These are phyloP conservation scores for Chelonus insularis DNA, from an alignment of 1,140 invertebrate species.

Conservation along the genomic window DNA sequence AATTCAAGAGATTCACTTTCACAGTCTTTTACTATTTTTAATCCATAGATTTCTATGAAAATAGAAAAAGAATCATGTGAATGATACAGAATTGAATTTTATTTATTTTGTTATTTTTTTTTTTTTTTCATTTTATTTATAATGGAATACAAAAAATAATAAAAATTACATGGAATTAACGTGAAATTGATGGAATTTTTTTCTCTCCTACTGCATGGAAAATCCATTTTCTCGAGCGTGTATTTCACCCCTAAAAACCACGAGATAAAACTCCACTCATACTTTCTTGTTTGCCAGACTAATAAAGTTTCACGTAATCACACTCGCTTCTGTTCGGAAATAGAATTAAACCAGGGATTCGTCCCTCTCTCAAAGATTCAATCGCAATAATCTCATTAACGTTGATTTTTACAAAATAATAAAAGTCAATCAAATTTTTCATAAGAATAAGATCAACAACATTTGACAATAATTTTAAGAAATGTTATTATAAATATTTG, in stretches of 20 bases:
- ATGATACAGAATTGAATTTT: no score
- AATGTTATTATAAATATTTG: no score
- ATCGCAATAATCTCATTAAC: constrained; percentile 33
- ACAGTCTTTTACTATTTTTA: no score
- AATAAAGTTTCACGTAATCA: constrained; percentile 28
- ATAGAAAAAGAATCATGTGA: no score
- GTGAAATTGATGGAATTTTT: neutral
- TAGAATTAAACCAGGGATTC: constrained; percentile 20
- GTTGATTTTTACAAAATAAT: constrained; percentile 16
- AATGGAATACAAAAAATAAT: neutral
- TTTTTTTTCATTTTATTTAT: no score
- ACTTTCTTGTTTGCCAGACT: constrained; percentile 25
- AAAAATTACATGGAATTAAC: neutral
- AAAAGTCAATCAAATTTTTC: no score
- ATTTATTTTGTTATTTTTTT: no score
- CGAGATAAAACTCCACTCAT: neutral
- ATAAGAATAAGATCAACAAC: no score
- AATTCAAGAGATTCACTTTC: no score
- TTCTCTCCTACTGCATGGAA: neutral
- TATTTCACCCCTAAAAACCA: neutral
- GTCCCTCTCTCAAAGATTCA: constrained; percentile 16
- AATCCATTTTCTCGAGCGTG: neutral
- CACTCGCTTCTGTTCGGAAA: constrained; percentile 23
- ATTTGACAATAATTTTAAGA: no score
- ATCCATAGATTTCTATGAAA: no score